Evolutionary conservation across 2,888 invertebrate genomes (phyloP), one percentile per base, ranked within the genome.

Genomic region (Limnephilus auricula): DNA sequence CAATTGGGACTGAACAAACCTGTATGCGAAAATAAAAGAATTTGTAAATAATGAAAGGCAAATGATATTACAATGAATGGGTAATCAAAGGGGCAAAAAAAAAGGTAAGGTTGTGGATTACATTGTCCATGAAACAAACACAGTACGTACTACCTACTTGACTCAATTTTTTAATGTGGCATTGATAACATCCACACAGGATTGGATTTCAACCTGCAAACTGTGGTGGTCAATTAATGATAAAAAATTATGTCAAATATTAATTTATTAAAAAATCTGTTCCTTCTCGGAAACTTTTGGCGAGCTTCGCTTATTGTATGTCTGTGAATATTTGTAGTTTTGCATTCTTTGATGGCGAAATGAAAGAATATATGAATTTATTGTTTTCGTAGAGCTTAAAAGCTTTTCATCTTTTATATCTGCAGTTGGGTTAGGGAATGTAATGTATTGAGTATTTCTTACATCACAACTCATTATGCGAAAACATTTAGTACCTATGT

Each of bases 1-100:
- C 85, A 89, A 89, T 85, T 89, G 89, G 79, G 89, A 91, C 10
- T 79, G 85, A 79, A 85, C 82, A 82, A 80, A 84, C 91, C 91
- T 91, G 89, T 88, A 89, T 89, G 84, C 89, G 50, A 91, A 88
- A 88, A 45, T 45, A 45, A 45, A 88, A 37, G 84, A 78, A 83
- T 89, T 32, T 15, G 30, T 83, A 88, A 84, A 88, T 65, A 65
- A 65, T 65, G 50, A 50, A 18, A 65, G n/a, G 65, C 65, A 65
- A 65, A 65, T 65, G 65, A 65, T 65, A 65, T 65, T 65, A 65
- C 25, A 65, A 65, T 2, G 25, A 65, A 25, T 25, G 5, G 25
- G 25, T 18, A 65, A 9, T 65, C 25, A 65, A 50, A 50, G 50
- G 50, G 50, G 50, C 18, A 5, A 50, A 50, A 50, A 50, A 45